Conservation (phyloP, 2,113 vertebrate species). For the Australoheros scitulus region DNA sequence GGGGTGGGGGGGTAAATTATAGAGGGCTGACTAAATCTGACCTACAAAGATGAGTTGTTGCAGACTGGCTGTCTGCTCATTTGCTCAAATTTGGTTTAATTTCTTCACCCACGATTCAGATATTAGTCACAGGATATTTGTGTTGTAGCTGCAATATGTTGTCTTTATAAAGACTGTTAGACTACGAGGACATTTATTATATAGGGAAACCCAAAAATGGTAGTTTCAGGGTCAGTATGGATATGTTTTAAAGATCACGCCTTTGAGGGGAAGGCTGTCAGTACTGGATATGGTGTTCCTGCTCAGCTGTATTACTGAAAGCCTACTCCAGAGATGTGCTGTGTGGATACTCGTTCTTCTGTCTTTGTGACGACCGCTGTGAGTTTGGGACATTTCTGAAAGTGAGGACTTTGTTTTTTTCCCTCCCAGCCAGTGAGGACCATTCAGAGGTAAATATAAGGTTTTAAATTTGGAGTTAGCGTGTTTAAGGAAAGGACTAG, state of each 20-base stretch:
- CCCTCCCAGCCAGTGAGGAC: neutral
- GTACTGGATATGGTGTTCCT: neutral
- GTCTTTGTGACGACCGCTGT: neutral
- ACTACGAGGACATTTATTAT: neutral
- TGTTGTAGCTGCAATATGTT: neutral
- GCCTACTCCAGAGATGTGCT: neutral
- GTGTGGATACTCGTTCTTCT: neutral
- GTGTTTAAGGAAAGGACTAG: neutral
- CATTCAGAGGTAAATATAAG: neutral
- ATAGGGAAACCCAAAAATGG: neutral
- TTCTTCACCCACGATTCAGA: neutral
- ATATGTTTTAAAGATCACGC: neutral
- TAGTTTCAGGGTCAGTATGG: neutral
- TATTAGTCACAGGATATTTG: neutral
- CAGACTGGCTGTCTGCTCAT: neutral
- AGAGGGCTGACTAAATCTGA: too few relatives aligned
- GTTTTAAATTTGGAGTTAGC: neutral
- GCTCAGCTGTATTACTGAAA: too few relatives aligned
- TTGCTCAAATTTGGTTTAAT: neutral
- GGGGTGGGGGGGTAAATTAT: slow-evolving; percentile 30
- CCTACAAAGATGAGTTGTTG: slow-evolving; percentile 14
- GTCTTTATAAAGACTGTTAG: neutral
- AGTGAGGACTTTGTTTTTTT: neutral
- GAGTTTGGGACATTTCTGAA: neutral
- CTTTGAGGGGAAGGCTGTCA: neutral